These are phyloP conservation scores for Crambe crambe DNA, from an alignment of 37 sponge, comb jelly and placozoan species.

Conservation along the genomic window DNA sequence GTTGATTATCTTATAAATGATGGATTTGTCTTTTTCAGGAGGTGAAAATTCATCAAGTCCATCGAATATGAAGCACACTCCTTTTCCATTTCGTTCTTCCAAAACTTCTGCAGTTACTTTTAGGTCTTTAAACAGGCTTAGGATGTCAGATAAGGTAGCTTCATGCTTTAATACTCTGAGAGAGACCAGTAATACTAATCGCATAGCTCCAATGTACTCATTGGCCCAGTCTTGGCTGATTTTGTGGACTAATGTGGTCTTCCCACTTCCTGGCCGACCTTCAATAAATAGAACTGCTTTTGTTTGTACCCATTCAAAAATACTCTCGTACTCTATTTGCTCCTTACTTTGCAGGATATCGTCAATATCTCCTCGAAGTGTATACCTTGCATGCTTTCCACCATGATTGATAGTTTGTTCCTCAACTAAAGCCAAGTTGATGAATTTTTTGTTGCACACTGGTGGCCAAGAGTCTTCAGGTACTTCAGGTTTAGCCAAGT, in stretches of 20 bases:
- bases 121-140: background rate
- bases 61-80: conserved; percentile 48
- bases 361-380: conserved; percentile 4
- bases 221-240: conserved; percentile 36
- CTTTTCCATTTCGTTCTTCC: conserved; percentile 3
- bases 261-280: conserved; percentile 47
- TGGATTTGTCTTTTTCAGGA: background rate
- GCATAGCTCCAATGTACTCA: background rate
- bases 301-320: background rate
- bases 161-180: conserved; percentile 2
- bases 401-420: background rate
- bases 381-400: background rate
- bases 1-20: background rate
- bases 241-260: conserved; percentile 24
- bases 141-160: background rate
- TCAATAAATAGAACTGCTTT: background rate
- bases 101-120: background rate
- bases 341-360: conserved; percentile 14
- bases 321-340: conserved; percentile 5
- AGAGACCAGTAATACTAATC: conserved; percentile 7
- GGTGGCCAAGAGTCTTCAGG: conserved; percentile 17
- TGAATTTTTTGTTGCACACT: background rate
- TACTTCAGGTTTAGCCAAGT: background rate
- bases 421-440: conserved; percentile 17
- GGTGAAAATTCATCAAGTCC: conserved; percentile 54